A percentile compares a stretch with the other conserved stretches of the same genome.
These are phyloP conservation scores for Himalopsyche japonica DNA, from an alignment of 2,888 invertebrate genomes.

Conservation along the genomic window DNA sequence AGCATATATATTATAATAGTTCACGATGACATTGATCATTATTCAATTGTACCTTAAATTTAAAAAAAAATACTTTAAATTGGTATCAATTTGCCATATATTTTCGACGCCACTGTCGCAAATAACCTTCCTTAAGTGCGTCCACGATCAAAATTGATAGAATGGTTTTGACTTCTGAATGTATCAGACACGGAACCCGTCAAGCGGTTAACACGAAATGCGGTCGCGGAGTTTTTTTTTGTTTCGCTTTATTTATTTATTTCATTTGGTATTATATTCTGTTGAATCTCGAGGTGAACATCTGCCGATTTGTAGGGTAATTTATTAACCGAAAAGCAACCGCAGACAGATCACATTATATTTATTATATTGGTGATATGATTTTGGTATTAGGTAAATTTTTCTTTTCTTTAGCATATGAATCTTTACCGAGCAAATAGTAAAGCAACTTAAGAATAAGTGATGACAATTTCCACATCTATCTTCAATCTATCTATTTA, in stretches of 20 bases:
- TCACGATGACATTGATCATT: no score
- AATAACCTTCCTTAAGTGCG: neutral
- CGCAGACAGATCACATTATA: neutral
- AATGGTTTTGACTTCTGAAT: neutral
- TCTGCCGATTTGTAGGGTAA: conserved; percentile 14
- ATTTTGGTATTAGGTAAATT: neutral
- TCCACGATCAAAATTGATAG: neutral
- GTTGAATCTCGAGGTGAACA: neutral
- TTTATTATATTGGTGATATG: neutral
- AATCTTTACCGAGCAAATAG: no score
- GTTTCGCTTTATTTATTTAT: neutral
- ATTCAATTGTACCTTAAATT: no score
- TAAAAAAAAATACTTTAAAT: no score
- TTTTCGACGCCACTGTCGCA: neutral
- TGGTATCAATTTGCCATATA: no score
- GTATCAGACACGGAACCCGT: neutral
- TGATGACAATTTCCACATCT: no score
- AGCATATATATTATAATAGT: no score
- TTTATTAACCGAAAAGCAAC: conserved; percentile 6
- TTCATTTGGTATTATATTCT: neutral
- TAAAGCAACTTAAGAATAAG: no score
- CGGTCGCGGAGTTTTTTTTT: neutral
- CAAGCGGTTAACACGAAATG: neutral
- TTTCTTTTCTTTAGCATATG: no score
- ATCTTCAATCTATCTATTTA: no score